Evolutionary conservation across 2,797 vertebrate species (phyloP), one percentile per base, ranked within the genome.

Genomic region (Poecilia wingei): DNA sequence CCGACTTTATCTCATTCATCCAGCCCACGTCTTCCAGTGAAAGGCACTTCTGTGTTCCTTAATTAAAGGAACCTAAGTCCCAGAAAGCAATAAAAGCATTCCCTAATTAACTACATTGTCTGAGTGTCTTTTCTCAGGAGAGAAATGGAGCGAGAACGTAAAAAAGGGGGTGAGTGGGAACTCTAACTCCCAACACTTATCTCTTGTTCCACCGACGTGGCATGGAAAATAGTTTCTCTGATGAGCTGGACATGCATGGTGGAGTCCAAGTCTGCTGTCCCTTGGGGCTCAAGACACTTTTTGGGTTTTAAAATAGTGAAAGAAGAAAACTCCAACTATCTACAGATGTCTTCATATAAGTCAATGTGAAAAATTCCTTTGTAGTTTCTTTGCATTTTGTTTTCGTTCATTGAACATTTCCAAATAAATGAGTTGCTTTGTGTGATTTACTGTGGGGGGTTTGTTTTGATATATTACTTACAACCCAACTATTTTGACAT

Each of bases 31-130:
- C 87, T 89, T 83, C 80, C 83, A 88, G 79, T 90, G 83, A 92
- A 92, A 94, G 87, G 86, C 91, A 89, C 91, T 91, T 91, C 88
- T 89, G 91, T 92, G 91, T 93, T 94, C 88, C 90, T 95, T 95
- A 95, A 96, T 95, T 95, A 95, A 94, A 93, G 87, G 46, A 91
- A 92, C 91, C 89, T 76, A 83, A 95, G 91, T 94, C 93, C 91
- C 93, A 92, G 93, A 94, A 95, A 95, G 93, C 91, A 92, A 93
- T 95, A 93, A 93, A 94, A 96, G 90, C 89, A 83, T 93, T 91
- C 76, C 80, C 92, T 95, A 95, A 96, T 95, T 95, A 95, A 95
- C 92, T 87, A 86, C 89, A 93, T 90, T 94, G 92, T 93, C 86
- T 49, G 88, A 94, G 87, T 90, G 89, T 92, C 92, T 88, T 83